Evolutionary conservation across 2,797 vertebrate genomes (phyloP), one percentile per base, ranked within the genome.

Genomic region (Sebastes nivosus): DNA sequence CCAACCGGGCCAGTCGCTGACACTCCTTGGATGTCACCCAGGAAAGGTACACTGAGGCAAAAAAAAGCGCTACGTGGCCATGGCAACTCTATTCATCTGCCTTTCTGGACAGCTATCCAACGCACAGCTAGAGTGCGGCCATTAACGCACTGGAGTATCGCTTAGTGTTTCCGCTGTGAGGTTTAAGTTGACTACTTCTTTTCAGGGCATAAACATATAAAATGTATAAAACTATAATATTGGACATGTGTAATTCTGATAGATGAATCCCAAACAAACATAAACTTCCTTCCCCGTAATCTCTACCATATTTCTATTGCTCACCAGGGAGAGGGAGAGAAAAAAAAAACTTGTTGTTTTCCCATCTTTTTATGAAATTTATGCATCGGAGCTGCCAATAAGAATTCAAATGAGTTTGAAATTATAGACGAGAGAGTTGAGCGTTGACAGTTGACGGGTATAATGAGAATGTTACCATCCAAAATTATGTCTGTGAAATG

Each of bases 401-500:
- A 87, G 88, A 89, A 92, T 90, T 85, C 84, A 89, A 92, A 92
- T 86, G 87, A 93, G 89, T 87, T 76, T 85, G 86, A 93, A 93
- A 94, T 93, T 83, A 89, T 72, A 90, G 87, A 83, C 71, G 67
- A 83, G 83, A 85, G 88, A 88, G 79, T 74, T 59, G 81, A 83
- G 83, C 77, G 60, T 66, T 86, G 93, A 90, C 91, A 91, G 91
- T 91, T 84, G 88, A 93, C 66, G 81, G 79, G 85, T 67, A 78
- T 92, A 93, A 93, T 88, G 92, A 94, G 92, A 86, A 81, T 5
- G 84, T 88, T 89, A 81, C 81, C 72, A 25, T 89, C 87, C 79
- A 89, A 83, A 91, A 89, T 68, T n/a, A 85, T 72, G 83, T 83
- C 89, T 86, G 77, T 88, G 89, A 88, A 92, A 89, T 10, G 72